phyloP scores from a whole-genome alignment of 2,888 invertebrate species.

The Synergus gifuensis region DNA sequence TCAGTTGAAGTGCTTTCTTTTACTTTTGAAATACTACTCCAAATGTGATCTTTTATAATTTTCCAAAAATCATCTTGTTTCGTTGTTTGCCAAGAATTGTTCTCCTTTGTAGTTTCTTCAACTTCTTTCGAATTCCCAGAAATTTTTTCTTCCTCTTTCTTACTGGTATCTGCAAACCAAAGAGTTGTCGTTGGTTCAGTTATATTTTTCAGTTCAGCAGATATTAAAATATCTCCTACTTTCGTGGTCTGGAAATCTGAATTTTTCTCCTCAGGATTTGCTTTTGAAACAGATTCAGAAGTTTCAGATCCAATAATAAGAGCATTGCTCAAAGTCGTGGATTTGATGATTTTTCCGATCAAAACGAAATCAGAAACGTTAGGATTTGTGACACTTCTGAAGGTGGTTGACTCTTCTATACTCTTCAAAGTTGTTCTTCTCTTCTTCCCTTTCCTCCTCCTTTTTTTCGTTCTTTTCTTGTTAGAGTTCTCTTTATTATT shows the following conservation, averaged over 20 bases:
- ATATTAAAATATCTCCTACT: neutral
- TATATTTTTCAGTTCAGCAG: neutral
- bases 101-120: neutral
- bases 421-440: neutral
- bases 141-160: neutral
- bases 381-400: too few relatives aligned
- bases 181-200: neutral
- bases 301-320: neutral
- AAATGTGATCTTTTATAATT: neutral
- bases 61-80: too few relatives aligned
- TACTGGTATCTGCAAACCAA: neutral
- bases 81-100: neutral
- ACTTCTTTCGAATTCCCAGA: neutral
- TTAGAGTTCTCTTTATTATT: neutral
- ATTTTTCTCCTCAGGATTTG: neutral
- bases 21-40: neutral
- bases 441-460: neutral
- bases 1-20: neutral
- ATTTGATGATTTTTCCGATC: slow-evolving; percentile 5
- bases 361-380: neutral
- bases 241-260: neutral
- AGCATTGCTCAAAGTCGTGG: neutral
- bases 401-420: neutral
- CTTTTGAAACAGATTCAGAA: neutral
- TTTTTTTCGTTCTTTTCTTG: neutral